These are phyloP conservation scores for Drosophila fuyamai DNA, from an alignment of 1,140 invertebrate genomes.

Conservation along the genomic window DNA sequence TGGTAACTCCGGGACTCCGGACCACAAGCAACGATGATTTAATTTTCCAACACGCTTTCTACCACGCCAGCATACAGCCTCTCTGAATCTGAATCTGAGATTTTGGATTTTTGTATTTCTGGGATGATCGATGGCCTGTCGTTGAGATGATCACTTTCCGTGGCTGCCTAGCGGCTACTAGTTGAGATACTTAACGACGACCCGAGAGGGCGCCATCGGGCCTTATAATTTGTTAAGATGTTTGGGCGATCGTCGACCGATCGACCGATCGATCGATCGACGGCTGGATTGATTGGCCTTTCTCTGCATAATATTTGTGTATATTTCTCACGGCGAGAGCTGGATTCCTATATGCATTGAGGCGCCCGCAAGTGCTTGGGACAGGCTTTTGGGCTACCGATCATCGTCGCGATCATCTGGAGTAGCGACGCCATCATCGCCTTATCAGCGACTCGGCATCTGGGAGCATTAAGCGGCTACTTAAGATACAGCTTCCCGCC, in stretches of 20 bases:
- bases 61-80: slow-evolving; percentile 64
- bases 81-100: slow-evolving; percentile 1
- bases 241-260: slow-evolving; percentile 54
- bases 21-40: slow-evolving; percentile 78
- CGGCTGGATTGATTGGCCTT: slow-evolving; percentile 28
- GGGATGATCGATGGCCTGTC: slow-evolving; percentile 81
- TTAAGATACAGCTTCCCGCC: slow-evolving; percentile 68
- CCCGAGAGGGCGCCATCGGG: slow-evolving; percentile 48
- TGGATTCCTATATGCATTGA: slow-evolving; percentile 58
- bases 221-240: slow-evolving; percentile 82
- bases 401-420: slow-evolving; percentile 36
- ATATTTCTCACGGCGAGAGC: slow-evolving; percentile 75
- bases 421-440: slow-evolving; percentile 27
- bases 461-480: slow-evolving; percentile 74
- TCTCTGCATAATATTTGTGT: slow-evolving; percentile 58
- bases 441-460: slow-evolving; percentile 76
- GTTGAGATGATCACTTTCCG: slow-evolving; percentile 79
- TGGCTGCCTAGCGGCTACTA: slow-evolving; percentile 83
- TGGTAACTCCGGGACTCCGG: slow-evolving; percentile 24
- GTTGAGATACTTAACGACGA: slow-evolving; percentile 79
- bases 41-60: slow-evolving; percentile 84
- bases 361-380: slow-evolving; percentile 56
- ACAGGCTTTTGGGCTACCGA: slow-evolving; percentile 47
- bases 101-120: slow-evolving; percentile 18
- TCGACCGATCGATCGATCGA: slow-evolving; percentile 47